Evolutionary conservation across 2,888 invertebrate species (phyloP).

Genomic region (Taenaris catops): DNA sequence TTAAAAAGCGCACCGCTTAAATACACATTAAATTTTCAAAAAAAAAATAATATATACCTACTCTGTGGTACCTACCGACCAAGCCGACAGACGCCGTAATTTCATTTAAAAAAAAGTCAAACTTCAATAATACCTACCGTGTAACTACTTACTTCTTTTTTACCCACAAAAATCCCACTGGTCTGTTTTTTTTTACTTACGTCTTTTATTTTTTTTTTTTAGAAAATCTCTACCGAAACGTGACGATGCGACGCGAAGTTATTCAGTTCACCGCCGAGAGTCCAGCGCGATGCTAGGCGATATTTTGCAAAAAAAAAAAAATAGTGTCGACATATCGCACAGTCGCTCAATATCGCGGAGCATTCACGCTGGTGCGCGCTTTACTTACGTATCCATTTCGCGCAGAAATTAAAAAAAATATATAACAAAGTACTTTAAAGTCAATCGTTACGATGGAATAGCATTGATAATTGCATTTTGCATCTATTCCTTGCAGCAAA

Average conservation of each 20-base stretch:
- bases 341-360: neutral
- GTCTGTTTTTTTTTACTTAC: conserved; percentile 17
- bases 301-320: neutral
- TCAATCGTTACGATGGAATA: conserved; percentile 8
- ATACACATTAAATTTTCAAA: conserved; percentile 12
- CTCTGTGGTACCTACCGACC: conserved; percentile 51
- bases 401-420: conserved; percentile 28
- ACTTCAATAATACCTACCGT: conserved; percentile 47
- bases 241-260: conserved; percentile 18
- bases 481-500: neutral
- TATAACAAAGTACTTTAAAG: conserved; percentile 11
- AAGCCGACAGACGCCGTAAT: conserved; percentile 47
- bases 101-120: conserved; percentile 15
- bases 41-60: conserved; percentile 18
- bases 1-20: conserved; percentile 7
- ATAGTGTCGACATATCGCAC: no score
- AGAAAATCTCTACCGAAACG: conserved; percentile 16
- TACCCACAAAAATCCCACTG: conserved; percentile 11
- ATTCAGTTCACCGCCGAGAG: conserved; percentile 3
- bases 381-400: conserved; percentile 46
- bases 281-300: neutral
- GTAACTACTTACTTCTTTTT: conserved; percentile 25
- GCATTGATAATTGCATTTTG: neutral
- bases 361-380: conserved; percentile 43
- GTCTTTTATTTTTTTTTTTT: conserved; percentile 4